Base-by-base conservation (phyloP, 1,140 invertebrate genomes). In the Glossosoma conforme region DNA sequence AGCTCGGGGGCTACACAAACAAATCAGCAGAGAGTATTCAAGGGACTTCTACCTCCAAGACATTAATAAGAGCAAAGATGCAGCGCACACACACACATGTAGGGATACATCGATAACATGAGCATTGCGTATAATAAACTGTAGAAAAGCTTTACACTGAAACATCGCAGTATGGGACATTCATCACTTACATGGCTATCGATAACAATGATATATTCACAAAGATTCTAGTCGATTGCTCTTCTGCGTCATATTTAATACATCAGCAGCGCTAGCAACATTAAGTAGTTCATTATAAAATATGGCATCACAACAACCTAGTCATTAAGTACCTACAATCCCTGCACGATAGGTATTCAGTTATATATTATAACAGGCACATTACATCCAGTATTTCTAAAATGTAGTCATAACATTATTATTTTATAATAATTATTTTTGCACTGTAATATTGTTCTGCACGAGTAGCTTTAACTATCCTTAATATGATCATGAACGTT, bases 381-480 rank as follows among this genome's bases (percentile, higher is more conserved):
- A 51, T 53, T 53, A 45, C 51, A 51, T 58, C 56, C 33, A 58
- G 46, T 58, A 49, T 44, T 44, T 52, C 44, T 50, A 50, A 22
- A 45, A 32, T 42, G 13, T 20, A 40, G 8, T 40, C 25, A 42
- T 32, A 44, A 17, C 32, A 44, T 21, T 44, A 51, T 44, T 44
- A 36, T 37, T 51, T 35, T 28, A 28, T 6, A 6, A 6, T 8
- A 28, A 28, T 28, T 8, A 6, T n/a, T 44, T 54, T 58, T 53
- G 51, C 46, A 54, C 56, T 58, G 50, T 58, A 45, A 51, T 56
- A 56, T 56, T 56, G 56, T 53, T 57, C 55, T 52, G 55, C 55
- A 56, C 54, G 44, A 56, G 42, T 56, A 49, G 53, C 46, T 33
- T 42, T 47, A 38, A 51, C 37, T 28, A n/a, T n/a, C n/a, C n/a